Evolutionary conservation across 2,888 invertebrate species (phyloP), one percentile per base, ranked within the genome.

Genomic region (Drosophila nr. perissopoda): DNA sequence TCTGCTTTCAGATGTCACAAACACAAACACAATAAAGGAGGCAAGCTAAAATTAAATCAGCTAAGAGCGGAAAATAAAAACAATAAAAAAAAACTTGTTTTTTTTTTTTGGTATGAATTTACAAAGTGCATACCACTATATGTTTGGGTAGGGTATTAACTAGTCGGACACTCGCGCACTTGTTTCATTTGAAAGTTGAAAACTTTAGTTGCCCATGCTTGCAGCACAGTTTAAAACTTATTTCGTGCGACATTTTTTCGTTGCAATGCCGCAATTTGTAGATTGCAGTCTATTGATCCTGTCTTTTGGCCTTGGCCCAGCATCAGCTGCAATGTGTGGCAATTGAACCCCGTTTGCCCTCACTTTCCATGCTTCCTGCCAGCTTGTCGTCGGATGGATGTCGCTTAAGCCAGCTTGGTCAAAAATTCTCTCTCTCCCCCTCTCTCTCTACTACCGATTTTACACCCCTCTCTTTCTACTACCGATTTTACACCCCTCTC

Each of bases 221-320:
- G 45, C 45, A 8, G 45, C 16, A 25, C 16, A 45, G 7, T 21
- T 7, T 45, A 4, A 2, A 42, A 21, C 21, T 25, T 25, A 45
- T 25, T 25, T 16, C 45, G 16, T 4, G 16, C 16, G 25, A 27
- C 25, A 45, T 25, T 16, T 45, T 25, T 21, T 16, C 45, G 45
- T 16, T 25, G 45, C 45, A 45, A 45, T 71, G 57, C 62, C 57
- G 69, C 70, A 71, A 16, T 69, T 58, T 33, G 8, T 18, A 36
- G 8, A 45, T 65, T 54, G 16, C 48, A n/a, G 27, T 49, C 27
- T 67, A n/a, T 45, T 8, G n/a, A 38, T 52, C 42, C 34, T 29
- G 4, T 18, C 4, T 40, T 25, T 27, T 58, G 74, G n/a, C 74
- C 71, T 77, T 78, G 78, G 64, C 77, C 83, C 10, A 21, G n/a